Conservation (phyloP, 2,888 invertebrate genomes). For the Dasypolia templi region DNA sequence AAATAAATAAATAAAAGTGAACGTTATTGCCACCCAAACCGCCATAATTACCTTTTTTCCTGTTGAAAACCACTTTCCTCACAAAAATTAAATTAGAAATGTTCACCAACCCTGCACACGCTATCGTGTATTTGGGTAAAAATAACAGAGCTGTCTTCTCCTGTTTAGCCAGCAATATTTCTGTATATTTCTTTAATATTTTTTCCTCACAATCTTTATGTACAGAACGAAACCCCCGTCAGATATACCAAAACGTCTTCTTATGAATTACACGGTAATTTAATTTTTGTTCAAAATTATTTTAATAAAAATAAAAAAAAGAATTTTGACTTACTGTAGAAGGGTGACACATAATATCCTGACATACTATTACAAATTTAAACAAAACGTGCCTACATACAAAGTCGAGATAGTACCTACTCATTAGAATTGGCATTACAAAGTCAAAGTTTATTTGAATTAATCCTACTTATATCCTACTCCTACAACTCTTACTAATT, state of each 20-base stretch:
- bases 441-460: too few species aligned
- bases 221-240: slow-evolving; percentile 71
- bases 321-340: slow-evolving; percentile 35
- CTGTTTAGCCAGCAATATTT: slow-evolving; percentile 79
- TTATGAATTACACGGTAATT: slow-evolving; percentile 52
- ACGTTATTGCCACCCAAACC: background rate
- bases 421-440: too few species aligned
- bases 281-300: slow-evolving; percentile 47
- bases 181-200: too few species aligned
- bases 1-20: too few species aligned
- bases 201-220: slow-evolving; percentile 75
- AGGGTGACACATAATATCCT: too few species aligned
- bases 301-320: slow-evolving; percentile 1
- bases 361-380: too few species aligned
- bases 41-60: too few species aligned
- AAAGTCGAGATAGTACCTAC: too few species aligned
- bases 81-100: slow-evolving; percentile 24
- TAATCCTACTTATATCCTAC: too few species aligned
- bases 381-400: too few species aligned
- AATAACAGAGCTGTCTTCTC: slow-evolving; percentile 75
- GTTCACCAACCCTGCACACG: slow-evolving; percentile 61
- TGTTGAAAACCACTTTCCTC: background rate
- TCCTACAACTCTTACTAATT: too few species aligned
- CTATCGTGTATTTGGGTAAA: slow-evolving; percentile 73
- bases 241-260: slow-evolving; percentile 68